Percentiles rank a stretch among this genome's conserved stretches.
Evolutionary conservation across 1,140 invertebrate species (phyloP).

Genomic region (Papilio glaucus): DNA sequence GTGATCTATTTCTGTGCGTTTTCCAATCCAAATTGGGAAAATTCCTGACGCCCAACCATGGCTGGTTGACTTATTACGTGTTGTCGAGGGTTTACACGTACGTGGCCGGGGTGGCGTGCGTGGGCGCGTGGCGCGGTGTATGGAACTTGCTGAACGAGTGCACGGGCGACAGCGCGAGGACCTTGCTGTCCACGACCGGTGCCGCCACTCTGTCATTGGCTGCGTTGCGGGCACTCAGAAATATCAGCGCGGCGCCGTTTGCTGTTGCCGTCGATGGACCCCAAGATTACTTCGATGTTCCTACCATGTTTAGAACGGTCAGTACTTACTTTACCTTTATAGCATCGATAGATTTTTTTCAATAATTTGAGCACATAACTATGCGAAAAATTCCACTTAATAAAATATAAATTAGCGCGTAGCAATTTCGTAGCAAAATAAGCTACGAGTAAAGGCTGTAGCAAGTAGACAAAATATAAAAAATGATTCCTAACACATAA

Average conservation of each 20-base stretch:
- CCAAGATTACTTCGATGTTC: slow-evolving; percentile 91
- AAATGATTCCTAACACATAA: too few relatives aligned
- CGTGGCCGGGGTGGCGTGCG: slow-evolving; percentile 90
- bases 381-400: background rate
- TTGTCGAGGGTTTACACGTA: slow-evolving; percentile 90
- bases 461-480: slow-evolving; percentile 1
- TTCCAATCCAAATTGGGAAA: slow-evolving; percentile 86
- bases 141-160: slow-evolving; percentile 90
- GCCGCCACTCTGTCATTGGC: slow-evolving; percentile 87
- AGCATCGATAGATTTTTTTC: background rate
- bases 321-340: slow-evolving; percentile 54
- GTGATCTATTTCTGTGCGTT: slow-evolving; percentile 87
- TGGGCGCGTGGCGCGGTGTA: slow-evolving; percentile 92
- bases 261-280: slow-evolving; percentile 89
- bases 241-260: slow-evolving; percentile 92
- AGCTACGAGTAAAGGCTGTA: background rate
- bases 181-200: slow-evolving; percentile 85
- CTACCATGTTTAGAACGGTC: slow-evolving; percentile 90
- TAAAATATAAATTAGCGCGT: slow-evolving; percentile 3
- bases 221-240: slow-evolving; percentile 87
- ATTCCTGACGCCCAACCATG: slow-evolving; percentile 86
- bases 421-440: slow-evolving; percentile 25
- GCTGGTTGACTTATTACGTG: slow-evolving; percentile 87
- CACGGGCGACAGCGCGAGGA: slow-evolving; percentile 85
- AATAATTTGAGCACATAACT: background rate